Percentiles rank a stretch among this genome's conserved stretches.
phyloP scores from a whole-genome alignment of 2,113 vertebrate species.

The Megaptera novaeangliae region DNA sequence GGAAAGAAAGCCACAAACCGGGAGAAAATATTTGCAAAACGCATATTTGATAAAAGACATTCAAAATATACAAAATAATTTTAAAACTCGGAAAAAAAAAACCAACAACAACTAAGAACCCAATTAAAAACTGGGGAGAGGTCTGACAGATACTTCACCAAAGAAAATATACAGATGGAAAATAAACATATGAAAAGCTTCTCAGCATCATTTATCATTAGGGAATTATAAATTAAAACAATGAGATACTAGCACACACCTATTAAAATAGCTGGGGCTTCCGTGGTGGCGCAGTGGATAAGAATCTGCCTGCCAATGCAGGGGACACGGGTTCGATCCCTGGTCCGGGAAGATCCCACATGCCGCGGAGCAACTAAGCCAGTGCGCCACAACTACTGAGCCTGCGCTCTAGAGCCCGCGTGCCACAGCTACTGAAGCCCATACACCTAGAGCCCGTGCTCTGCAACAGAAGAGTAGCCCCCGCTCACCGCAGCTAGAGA shows the following conservation, averaged over 20 bases:
- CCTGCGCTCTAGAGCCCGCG: too few relatives aligned
- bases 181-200: background rate
- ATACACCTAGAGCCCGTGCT: too few relatives aligned
- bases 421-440: too few relatives aligned
- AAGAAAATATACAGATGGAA: background rate
- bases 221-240: background rate
- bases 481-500: too few relatives aligned
- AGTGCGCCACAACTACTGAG: too few relatives aligned
- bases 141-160: background rate
- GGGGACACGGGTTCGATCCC: too few relatives aligned
- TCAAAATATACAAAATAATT: background rate
- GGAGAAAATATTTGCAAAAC: background rate
- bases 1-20: background rate
- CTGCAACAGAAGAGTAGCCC: too few relatives aligned
- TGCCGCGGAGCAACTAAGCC: too few relatives aligned
- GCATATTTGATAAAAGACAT: background rate
- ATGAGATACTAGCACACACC: background rate
- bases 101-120: background rate
- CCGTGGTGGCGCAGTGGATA: too few relatives aligned
- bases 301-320: too few relatives aligned
- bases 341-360: too few relatives aligned
- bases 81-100: background rate
- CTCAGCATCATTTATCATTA: background rate
- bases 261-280: background rate
- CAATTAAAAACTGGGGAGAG: background rate